phyloP scores from a whole-genome alignment of 1,140 invertebrate species.

The Halesus radiatus region DNA sequence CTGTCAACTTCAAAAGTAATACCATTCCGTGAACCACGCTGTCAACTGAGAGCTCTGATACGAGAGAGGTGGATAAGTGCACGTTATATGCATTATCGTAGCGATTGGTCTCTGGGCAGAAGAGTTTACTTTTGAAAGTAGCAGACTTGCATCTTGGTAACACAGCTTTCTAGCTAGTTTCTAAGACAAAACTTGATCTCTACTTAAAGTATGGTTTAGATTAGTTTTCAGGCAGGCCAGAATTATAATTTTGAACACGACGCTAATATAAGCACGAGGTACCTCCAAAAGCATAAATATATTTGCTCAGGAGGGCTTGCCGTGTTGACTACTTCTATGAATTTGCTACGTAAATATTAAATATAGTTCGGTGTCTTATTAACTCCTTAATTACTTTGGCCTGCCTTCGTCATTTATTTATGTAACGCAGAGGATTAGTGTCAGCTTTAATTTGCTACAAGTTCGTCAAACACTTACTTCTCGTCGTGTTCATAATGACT shows the following conservation, averaged over 20 bases:
- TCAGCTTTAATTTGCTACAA: constrained; percentile 10
- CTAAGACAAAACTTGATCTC: too few relatives aligned
- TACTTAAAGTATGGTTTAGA: background rate
- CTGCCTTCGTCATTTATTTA: constrained; percentile 41
- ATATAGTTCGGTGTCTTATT: constrained; percentile 37
- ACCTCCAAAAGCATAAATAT: background rate
- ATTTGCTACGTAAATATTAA: constrained; percentile 31
- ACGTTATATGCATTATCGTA: too few relatives aligned
- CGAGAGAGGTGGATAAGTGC: too few relatives aligned
- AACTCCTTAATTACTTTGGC: constrained; percentile 46
- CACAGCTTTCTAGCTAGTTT: too few relatives aligned
- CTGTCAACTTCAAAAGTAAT: too few relatives aligned
- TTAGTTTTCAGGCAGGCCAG: background rate
- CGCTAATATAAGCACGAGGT: background rate
- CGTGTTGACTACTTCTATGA: background rate
- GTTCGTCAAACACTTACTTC: background rate
- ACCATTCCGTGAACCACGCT: too few relatives aligned
- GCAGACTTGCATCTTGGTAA: too few relatives aligned
- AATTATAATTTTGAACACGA: constrained; percentile 7
- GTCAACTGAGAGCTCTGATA: too few relatives aligned
- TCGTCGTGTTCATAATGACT: background rate
- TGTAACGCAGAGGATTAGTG: constrained; percentile 1
- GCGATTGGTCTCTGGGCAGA: too few relatives aligned
- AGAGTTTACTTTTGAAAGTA: too few relatives aligned
- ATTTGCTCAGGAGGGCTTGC: constrained; percentile 1